A percentile compares a stretch with the other conserved stretches of the same genome.
Evolutionary conservation across 1,140 invertebrate species (phyloP).

Genomic region (Aphis gossypii): DNA sequence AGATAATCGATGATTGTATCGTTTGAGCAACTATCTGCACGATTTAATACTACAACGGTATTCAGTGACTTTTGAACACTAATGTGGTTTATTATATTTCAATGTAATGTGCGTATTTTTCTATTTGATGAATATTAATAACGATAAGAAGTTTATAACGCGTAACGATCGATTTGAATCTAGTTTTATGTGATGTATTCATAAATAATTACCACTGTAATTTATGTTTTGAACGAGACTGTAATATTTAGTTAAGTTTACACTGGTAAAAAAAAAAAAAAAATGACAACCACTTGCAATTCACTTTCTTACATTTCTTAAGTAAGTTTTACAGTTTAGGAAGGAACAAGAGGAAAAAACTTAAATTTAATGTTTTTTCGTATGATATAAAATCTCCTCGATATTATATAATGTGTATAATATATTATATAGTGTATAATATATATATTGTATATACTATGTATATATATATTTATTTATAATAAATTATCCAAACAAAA

Average conservation of each 20-base stretch:
- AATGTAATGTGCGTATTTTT: slow-evolving; percentile 2
- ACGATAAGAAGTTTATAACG: neutral
- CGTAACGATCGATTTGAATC: neutral
- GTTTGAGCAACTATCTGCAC: neutral
- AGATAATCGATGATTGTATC: neutral
- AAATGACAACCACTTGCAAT: neutral
- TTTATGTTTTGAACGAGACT: neutral
- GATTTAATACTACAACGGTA: neutral
- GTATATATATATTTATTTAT: neutral
- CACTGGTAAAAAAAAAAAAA: neutral
- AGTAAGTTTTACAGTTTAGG: neutral
- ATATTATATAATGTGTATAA: neutral
- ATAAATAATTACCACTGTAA: neutral
- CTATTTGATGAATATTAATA: neutral
- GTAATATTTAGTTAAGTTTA: neutral
- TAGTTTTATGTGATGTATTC: neutral
- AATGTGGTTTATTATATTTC: neutral
- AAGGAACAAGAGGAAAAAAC: neutral
- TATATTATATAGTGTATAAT: neutral
- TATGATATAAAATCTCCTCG: neutral
- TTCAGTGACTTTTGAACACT: neutral
- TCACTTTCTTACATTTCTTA: neutral
- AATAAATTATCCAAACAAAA: neutral
- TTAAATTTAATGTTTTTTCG: neutral
- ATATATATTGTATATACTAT: neutral